These are phyloP conservation scores for Drosophila paulistorum DNA, from an alignment of 1,140 invertebrate genomes.

Conservation along the genomic window DNA sequence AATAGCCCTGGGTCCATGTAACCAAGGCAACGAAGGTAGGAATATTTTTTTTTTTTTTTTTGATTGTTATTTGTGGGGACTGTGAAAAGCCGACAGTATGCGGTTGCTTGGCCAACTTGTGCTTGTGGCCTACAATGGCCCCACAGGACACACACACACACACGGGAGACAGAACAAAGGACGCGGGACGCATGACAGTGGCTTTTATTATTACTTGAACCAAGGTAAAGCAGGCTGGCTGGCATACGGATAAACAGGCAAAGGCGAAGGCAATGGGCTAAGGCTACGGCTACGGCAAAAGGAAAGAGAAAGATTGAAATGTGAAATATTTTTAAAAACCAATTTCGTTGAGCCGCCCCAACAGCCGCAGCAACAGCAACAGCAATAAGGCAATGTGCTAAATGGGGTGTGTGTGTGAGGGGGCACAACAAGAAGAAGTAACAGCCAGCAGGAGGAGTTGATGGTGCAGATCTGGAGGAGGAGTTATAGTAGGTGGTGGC, in stretches of 20 bases:
- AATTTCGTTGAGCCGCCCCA: constrained; percentile 69
- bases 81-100: constrained; percentile 69
- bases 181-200: constrained; percentile 29
- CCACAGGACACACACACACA: constrained; percentile 13
- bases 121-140: constrained; percentile 40
- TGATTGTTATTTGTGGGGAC: constrained; percentile 80
- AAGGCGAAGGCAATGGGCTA: neutral
- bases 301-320: constrained; percentile 69
- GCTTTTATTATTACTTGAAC: constrained; percentile 75
- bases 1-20: neutral
- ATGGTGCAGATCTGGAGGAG: neutral
- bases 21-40: constrained; percentile 7
- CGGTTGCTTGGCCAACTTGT: constrained; percentile 52
- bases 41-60: constrained; percentile 34
- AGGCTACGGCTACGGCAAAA: constrained; percentile 1
- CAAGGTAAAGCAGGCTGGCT: constrained; percentile 42
- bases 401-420: constrained; percentile 16
- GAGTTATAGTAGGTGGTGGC: constrained; percentile 8
- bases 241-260: neutral
- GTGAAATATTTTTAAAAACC: constrained; percentile 81
- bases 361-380: constrained; percentile 21
- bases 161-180: constrained; percentile 14
- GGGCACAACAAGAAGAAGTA: neutral
- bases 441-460: constrained; percentile 5
- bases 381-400: constrained; percentile 14